These are phyloP conservation scores for Danio albolineatus DNA, from an alignment of 2,797 vertebrate genomes.

Conservation along the genomic window DNA sequence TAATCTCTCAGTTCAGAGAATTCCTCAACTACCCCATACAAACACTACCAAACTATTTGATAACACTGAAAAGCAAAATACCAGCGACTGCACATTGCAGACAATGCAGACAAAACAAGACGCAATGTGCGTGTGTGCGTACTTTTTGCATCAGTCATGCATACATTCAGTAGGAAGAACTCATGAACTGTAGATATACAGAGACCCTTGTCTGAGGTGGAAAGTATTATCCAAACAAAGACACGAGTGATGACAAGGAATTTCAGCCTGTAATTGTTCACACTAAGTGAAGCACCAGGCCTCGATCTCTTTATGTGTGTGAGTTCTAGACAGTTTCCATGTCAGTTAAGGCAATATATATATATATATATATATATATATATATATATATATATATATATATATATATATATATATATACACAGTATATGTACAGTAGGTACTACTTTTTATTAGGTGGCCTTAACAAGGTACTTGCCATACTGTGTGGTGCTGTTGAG, in stretches of 20 bases:
- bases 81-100: slow-evolving; percentile 59
- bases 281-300: slow-evolving; percentile 24
- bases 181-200: slow-evolving; percentile 59
- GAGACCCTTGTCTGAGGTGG: slow-evolving; percentile 35
- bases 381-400: too few species aligned
- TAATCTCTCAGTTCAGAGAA: slow-evolving; percentile 15
- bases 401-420: too few species aligned
- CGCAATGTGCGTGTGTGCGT: neutral
- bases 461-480: too few species aligned
- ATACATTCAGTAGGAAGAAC: slow-evolving; percentile 70
- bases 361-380: too few species aligned
- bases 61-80: slow-evolving; percentile 61
- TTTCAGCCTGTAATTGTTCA: slow-evolving; percentile 76
- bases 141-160: slow-evolving; percentile 64
- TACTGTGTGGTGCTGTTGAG: too few species aligned
- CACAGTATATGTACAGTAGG: too few species aligned
- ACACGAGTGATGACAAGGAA: slow-evolving; percentile 69
- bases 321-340: slow-evolving; percentile 29
- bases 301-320: neutral
- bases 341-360: slow-evolving; percentile 17
- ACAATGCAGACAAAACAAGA: slow-evolving; percentile 81
- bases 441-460: too few species aligned
- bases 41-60: slow-evolving; percentile 32
- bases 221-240: slow-evolving; percentile 76
- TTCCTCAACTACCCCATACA: slow-evolving; percentile 10